Evolutionary conservation across 2,888 invertebrate species (phyloP).

Genomic region (Brachypalpus laphriformis): DNA sequence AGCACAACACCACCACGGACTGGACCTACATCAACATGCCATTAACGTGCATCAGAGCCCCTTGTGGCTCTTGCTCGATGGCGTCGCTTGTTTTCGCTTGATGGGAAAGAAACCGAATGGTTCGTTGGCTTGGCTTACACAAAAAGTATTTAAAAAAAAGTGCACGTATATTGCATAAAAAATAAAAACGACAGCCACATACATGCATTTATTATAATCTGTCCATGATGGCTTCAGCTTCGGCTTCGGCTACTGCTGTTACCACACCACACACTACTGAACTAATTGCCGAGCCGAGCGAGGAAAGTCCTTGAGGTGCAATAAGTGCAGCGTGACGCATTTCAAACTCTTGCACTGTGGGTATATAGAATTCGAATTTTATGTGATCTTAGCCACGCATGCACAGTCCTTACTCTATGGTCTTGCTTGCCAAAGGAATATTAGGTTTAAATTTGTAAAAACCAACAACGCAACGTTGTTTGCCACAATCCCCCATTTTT

Average conservation of each 20-base stretch:
- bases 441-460: constrained; percentile 6
- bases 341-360: constrained; percentile 44
- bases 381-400: background rate
- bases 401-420: background rate
- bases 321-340: constrained; percentile 77
- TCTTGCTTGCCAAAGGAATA: constrained; percentile 18
- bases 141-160: constrained; percentile 4
- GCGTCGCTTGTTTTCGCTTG: constrained; percentile 33
- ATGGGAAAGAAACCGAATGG: constrained; percentile 33
- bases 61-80: constrained; percentile 11
- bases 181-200: constrained; percentile 32
- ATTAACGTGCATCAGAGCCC: constrained; percentile 35
- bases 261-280: constrained; percentile 75
- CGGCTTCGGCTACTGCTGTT: constrained; percentile 44
- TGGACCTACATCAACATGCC: constrained; percentile 77
- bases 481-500: constrained; percentile 7
- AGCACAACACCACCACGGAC: constrained; percentile 44
- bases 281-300: constrained; percentile 73
- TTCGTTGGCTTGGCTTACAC: constrained; percentile 30
- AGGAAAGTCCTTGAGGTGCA: constrained; percentile 79
- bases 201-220: constrained; percentile 39
- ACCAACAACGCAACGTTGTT: constrained; percentile 14
- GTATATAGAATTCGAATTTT: constrained; percentile 11
- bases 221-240: constrained; percentile 48
- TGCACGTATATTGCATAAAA: constrained; percentile 10